Conservation (phyloP, 1,140 invertebrate species). For the Xylocopa sonorina region DNA sequence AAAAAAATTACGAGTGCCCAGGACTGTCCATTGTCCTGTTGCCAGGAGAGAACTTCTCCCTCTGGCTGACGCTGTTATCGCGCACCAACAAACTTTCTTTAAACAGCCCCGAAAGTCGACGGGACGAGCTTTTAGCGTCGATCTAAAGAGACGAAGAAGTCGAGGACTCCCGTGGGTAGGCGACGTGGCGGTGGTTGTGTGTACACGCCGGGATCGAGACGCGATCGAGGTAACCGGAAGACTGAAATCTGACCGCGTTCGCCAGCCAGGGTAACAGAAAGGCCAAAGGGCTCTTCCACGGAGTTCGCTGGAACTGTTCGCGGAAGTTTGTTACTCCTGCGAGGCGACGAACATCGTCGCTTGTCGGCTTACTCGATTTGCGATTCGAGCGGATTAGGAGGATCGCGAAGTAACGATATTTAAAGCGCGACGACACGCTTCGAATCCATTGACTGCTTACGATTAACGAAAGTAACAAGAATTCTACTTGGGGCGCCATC, state of each 20-base stretch:
- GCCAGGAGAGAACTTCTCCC: neutral
- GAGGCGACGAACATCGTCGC: constrained; percentile 37
- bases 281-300: constrained; percentile 7
- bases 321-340: constrained; percentile 39
- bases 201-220: neutral
- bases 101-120: constrained; percentile 53
- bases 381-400: constrained; percentile 43
- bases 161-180: neutral
- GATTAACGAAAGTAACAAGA: no score
- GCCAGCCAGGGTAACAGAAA: constrained; percentile 22
- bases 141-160: constrained; percentile 39
- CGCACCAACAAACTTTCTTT: constrained; percentile 55
- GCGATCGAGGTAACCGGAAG: constrained; percentile 49
- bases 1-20: constrained; percentile 42
- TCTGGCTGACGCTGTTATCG: constrained; percentile 23
- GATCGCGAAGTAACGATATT: no score
- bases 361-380: constrained; percentile 43
- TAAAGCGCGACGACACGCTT: no score
- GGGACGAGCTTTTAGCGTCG: constrained; percentile 32
- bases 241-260: constrained; percentile 36
- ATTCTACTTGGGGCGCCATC: no score
- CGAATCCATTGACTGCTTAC: no score
- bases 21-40: constrained; percentile 51
- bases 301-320: constrained; percentile 44
- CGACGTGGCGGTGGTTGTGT: neutral